Evolutionary conservation across 2,888 invertebrate genomes (phyloP).

Genomic region (Ctenicera cuprea): DNA sequence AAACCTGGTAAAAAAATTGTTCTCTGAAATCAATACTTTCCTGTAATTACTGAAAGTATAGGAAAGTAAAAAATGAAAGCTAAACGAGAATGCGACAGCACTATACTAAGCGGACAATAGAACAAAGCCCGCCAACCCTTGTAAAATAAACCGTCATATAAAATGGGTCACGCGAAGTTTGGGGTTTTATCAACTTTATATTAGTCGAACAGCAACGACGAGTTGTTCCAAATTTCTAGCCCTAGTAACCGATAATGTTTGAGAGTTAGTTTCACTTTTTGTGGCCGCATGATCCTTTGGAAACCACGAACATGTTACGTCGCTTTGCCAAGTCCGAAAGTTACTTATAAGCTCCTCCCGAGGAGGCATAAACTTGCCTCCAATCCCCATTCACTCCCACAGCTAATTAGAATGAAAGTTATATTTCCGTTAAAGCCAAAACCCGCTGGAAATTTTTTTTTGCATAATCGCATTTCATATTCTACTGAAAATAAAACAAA

Average conservation of each 20-base stretch:
- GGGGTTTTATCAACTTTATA: background rate
- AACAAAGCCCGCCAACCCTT: background rate
- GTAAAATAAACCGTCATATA: too few species aligned
- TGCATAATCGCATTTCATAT: background rate
- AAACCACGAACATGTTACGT: constrained; percentile 36
- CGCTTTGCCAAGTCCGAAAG: constrained; percentile 34
- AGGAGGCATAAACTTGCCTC: background rate
- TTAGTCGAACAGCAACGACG: background rate
- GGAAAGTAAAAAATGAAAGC: too few species aligned
- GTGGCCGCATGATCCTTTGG: constrained; percentile 9
- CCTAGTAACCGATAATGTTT: constrained; percentile 13
- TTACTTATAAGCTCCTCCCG: constrained; percentile 18
- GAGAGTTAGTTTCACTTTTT: constrained; percentile 8
- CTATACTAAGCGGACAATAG: too few species aligned
- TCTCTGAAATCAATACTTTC: too few species aligned
- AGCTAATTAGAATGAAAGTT: constrained; percentile 21
- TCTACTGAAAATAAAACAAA: too few species aligned
- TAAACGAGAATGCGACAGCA: too few species aligned
- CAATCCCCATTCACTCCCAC: background rate
- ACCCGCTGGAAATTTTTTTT: too few species aligned
- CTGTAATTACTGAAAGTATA: too few species aligned
- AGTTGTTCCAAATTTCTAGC: background rate
- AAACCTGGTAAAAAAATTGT: too few species aligned
- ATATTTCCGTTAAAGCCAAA: too few species aligned
- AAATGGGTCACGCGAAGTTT: background rate